A percentile compares a stretch with the other conserved stretches of the same genome.
Evolutionary conservation across 37 sponge, comb jelly and placozoan species (phyloP).

Genomic region (Eunapius fragilis): DNA sequence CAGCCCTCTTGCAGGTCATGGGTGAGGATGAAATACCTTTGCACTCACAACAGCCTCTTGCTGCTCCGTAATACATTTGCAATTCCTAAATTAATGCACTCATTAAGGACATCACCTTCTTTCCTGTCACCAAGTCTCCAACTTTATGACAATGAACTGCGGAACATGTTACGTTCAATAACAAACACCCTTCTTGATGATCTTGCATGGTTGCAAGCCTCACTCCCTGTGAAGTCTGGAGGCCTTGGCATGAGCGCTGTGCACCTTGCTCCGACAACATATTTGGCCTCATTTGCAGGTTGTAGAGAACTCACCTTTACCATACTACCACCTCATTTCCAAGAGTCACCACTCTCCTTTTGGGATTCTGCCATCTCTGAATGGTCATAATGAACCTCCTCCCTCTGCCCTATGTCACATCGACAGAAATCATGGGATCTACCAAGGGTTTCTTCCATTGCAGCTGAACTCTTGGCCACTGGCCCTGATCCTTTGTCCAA

Average conservation of each 20-base stretch:
- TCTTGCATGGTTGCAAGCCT: not conserved
- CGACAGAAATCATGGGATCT: slow-evolving; percentile 2
- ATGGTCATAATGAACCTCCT: not conserved
- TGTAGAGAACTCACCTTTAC: not conserved
- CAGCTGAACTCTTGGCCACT: not conserved
- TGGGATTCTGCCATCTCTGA: not conserved
- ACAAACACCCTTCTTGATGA: not conserved
- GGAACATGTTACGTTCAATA: not conserved
- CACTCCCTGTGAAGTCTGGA: too few species aligned
- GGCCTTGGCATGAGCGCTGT: not conserved
- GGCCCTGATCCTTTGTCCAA: not conserved
- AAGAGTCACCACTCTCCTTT: not conserved
- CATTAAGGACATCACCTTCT: slow-evolving; percentile 31
- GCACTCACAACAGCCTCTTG: slow-evolving; percentile 22
- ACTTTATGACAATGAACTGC: not conserved
- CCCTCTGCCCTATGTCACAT: not conserved
- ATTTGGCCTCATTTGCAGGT: not conserved
- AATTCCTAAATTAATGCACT: slow-evolving; percentile 34
- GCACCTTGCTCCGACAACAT: not conserved
- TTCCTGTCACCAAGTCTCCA: slow-evolving; percentile 4
- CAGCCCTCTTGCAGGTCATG: too few species aligned
- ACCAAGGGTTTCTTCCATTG: not conserved
- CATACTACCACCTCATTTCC: not conserved
- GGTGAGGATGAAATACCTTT: not conserved
- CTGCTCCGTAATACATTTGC: slow-evolving; percentile 21